These are phyloP conservation scores for Pseudoatta argentina DNA, from an alignment of 1,140 invertebrate genomes.

Conservation along the genomic window DNA sequence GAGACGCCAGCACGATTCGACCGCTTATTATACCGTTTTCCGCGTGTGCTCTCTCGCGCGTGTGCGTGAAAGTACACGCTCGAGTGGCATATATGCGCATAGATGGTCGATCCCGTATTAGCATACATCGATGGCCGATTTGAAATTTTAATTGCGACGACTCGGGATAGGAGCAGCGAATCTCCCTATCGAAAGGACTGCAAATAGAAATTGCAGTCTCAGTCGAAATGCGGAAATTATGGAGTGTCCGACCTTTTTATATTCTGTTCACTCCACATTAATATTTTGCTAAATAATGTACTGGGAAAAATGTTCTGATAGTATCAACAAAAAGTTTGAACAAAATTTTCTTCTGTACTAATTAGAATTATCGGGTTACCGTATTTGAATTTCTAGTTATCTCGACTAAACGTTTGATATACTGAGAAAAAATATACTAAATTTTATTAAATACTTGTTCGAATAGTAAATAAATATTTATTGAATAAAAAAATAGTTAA, in stretches of 20 bases:
- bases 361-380: too few species aligned
- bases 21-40: conserved; percentile 51
- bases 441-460: too few species aligned
- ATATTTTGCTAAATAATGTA: background rate
- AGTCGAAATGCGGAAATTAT: background rate
- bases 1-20: conserved; percentile 5
- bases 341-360: too few species aligned
- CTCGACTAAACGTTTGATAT: too few species aligned
- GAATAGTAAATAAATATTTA: too few species aligned
- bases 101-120: conserved; percentile 51
- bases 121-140: conserved; percentile 55
- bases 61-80: conserved; percentile 1
- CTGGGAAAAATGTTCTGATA: too few species aligned
- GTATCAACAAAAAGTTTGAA: too few species aligned
- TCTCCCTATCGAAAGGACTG: background rate
- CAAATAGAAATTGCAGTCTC: conserved; percentile 11
- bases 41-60: background rate
- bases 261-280: background rate
- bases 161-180: background rate
- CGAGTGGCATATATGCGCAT: background rate
- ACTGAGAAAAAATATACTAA: too few species aligned
- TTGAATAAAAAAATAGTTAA: too few species aligned
- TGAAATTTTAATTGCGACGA: conserved; percentile 61
- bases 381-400: too few species aligned
- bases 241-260: background rate